A percentile compares a stretch with the other conserved stretches of the same genome.
Evolutionary conservation across 2,797 vertebrate genomes (phyloP).

Genomic region (Rousettus madagascariensis): DNA sequence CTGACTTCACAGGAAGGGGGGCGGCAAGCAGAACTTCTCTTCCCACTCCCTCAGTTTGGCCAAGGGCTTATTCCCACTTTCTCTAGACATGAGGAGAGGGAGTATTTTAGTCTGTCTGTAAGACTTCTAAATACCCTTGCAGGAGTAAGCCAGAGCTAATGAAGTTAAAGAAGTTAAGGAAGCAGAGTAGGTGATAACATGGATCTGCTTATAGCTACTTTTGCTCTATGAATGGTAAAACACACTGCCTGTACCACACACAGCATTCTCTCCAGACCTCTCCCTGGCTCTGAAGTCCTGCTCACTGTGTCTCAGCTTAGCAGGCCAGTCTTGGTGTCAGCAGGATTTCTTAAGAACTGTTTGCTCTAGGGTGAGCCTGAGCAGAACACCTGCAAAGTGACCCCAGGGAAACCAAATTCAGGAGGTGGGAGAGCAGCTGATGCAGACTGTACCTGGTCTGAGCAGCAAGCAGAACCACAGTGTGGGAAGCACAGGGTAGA

Average conservation of each 20-base stretch:
- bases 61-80: not conserved
- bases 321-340: not conserved
- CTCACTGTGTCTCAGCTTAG: not conserved
- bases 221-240: slow-evolving; percentile 2
- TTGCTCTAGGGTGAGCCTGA: not conserved
- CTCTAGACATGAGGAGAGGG: not conserved
- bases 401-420: not conserved
- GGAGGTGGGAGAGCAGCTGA: not conserved
- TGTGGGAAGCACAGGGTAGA: not conserved
- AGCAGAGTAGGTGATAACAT: not conserved
- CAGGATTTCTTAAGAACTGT: not conserved
- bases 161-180: slow-evolving; percentile 9
- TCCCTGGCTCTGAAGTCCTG: not conserved
- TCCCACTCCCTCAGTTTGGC: not conserved
- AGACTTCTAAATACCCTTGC: not conserved
- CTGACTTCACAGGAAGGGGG: not conserved
- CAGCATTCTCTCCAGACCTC: not conserved
- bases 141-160: not conserved
- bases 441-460: too few species aligned
- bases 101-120: not conserved
- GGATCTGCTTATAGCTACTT: slow-evolving; percentile 7
- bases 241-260: not conserved
- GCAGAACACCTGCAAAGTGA: not conserved
- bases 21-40: not conserved
- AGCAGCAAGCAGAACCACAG: not conserved